Base-by-base conservation (phyloP, 1,140 invertebrate genomes). In the Steinernema khuongi region DNA sequence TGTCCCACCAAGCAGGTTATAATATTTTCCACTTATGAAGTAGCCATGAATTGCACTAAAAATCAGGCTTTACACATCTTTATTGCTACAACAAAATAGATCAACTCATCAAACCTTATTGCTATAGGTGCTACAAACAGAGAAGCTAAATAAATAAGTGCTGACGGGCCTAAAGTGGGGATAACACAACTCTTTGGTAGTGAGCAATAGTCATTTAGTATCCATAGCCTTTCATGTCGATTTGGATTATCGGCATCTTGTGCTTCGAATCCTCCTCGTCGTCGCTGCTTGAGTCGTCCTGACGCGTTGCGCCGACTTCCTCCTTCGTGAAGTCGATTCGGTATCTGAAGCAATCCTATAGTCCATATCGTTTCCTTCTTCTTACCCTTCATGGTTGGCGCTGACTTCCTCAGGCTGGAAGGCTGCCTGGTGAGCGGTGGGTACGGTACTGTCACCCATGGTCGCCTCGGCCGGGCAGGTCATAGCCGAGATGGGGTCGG, bases 171-270 rank as follows among this genome's bases (percentile, higher is more conserved):
- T 41, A 41, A 41, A n/a, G n/a, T n/a, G n/a, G n/a, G n/a, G 36
- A 41, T n/a, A n/a, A 41, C 36, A 41, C 36, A n/a, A 41, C n/a
- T 41, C 7, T 41, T 41, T n/a, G 7, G 7, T 11, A 41, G 7
- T 60, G 50, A 60, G 50, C 50, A 60, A 60, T 17, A 60, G 50
- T 17, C 22, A 22, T n/a, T 22, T 77, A 84, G 75, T 84, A 84
- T 67, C 83, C 84, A 75, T 84, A 84, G 44, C 81, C 80, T 72
- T 79, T 78, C 83, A 84, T 85, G 68, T 84, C 76, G 71, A 84
- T 84, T 72, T 83, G 67, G 60, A 84, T 77, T 26, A 84, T 79
- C 33, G 83, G 83, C 60, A 84, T 76, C 19, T 79, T 79, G 33
- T 77, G 33, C 26, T 30, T 43, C 33, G 70, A 73, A n/a, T 80